Conservation (phyloP, 2,797 vertebrate genomes). For the Diplodus puntazzo region DNA sequence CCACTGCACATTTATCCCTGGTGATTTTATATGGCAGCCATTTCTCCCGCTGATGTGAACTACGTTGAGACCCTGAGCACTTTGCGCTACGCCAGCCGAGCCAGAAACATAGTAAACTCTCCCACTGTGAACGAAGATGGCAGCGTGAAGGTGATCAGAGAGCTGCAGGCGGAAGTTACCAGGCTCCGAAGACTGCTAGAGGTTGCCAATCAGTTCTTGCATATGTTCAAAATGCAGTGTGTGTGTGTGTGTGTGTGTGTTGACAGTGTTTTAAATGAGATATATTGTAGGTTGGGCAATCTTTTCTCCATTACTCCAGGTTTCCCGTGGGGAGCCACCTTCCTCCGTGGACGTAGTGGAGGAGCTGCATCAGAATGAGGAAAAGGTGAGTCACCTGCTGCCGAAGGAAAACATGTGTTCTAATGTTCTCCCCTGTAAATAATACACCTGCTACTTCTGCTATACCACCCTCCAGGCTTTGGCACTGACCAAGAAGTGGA, state of each 20-base stretch:
- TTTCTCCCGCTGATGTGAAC: slow-evolving; percentile 96
- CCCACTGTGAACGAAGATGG: slow-evolving; percentile 94
- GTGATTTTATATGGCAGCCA: slow-evolving; percentile 78
- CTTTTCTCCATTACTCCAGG: slow-evolving; percentile 81
- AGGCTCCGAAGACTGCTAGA: slow-evolving; percentile 19
- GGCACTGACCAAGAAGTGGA: slow-evolving; percentile 93
- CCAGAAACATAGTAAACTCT: slow-evolving; percentile 97
- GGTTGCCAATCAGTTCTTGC: slow-evolving; percentile 87
- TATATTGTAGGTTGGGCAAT: slow-evolving; percentile 16
- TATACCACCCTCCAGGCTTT: slow-evolving; percentile 82
- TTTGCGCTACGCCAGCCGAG: slow-evolving; percentile 94
- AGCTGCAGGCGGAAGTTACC: slow-evolving; percentile 76
- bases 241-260: neutral
- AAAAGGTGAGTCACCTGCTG: slow-evolving; percentile 86
- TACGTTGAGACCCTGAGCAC: slow-evolving; percentile 96
- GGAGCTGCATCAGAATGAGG: slow-evolving; percentile 93
- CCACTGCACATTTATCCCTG: slow-evolving; percentile 4
- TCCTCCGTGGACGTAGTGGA: slow-evolving; percentile 91
- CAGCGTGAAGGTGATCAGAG: slow-evolving; percentile 93
- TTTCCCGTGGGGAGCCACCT: slow-evolving; percentile 86
- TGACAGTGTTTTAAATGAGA: slow-evolving; percentile 30
- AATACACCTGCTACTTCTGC: slow-evolving; percentile 15
- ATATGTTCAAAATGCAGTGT: slow-evolving; percentile 3
- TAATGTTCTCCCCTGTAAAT: slow-evolving; percentile 27
- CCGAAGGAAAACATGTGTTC: slow-evolving; percentile 16